Conservation (phyloP, 2,797 vertebrate genomes). For the Dromococcyx pavoninus region DNA sequence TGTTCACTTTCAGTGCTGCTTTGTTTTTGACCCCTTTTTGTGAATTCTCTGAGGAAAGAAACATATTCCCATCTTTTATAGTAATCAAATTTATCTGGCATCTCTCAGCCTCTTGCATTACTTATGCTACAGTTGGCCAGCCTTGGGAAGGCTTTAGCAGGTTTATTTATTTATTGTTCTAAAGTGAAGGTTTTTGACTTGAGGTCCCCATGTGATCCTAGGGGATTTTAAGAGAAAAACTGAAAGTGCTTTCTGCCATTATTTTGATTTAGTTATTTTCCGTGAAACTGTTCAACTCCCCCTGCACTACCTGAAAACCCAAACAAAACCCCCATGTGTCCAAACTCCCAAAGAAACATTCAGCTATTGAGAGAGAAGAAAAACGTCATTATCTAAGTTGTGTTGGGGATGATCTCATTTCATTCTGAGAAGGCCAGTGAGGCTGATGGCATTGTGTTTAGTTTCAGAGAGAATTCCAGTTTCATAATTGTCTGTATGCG, state of each 20-base stretch:
- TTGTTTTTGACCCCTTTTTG: slow-evolving; percentile 86
- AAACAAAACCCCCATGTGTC: background rate
- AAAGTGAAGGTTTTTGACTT: slow-evolving; percentile 86
- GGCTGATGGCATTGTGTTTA: background rate
- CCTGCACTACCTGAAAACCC: background rate
- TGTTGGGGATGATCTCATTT: background rate
- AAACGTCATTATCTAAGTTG: background rate
- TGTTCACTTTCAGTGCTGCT: slow-evolving; percentile 79
- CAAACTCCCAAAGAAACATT: background rate
- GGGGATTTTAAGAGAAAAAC: slow-evolving; percentile 64
- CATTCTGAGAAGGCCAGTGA: background rate
- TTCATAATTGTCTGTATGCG: background rate
- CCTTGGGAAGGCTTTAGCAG: slow-evolving; percentile 77
- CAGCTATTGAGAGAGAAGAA: background rate
- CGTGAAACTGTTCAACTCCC: background rate
- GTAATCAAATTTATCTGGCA: slow-evolving; percentile 91
- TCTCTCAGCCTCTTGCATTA: slow-evolving; percentile 84
- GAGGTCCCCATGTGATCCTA: slow-evolving; percentile 72
- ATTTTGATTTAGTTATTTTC: background rate
- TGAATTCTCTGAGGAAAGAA: slow-evolving; percentile 85
- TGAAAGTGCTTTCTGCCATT: slow-evolving; percentile 60
- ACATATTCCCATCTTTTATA: slow-evolving; percentile 91
- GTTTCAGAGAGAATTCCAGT: background rate
- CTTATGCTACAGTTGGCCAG: slow-evolving; percentile 84
- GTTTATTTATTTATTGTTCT: slow-evolving; percentile 85